phyloP scores from a whole-genome alignment of 1,140 invertebrate genomes.

The Lepidotrigona ventralis region DNA sequence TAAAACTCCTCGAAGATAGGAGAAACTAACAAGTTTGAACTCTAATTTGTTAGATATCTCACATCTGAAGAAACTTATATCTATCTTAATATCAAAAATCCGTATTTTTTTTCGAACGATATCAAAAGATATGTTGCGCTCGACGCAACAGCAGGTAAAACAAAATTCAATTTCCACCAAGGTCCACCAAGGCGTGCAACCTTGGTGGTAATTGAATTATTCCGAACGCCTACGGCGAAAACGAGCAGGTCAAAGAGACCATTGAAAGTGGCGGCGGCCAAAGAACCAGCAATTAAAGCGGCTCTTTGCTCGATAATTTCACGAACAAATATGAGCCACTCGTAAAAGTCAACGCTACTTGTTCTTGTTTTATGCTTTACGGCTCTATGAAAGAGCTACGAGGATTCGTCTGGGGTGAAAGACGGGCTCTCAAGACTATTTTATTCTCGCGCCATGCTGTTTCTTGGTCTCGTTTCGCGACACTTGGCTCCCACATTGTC shows the following conservation, averaged over 20 bases:
- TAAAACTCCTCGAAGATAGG: too few relatives aligned
- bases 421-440: background rate
- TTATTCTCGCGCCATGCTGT: background rate
- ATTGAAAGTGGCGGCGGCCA: constrained; percentile 3
- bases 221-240: background rate
- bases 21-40: too few relatives aligned
- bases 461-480: background rate
- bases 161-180: background rate
- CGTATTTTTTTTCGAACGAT: too few relatives aligned
- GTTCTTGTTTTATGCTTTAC: constrained; percentile 66
- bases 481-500: background rate
- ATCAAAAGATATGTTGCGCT: too few relatives aligned
- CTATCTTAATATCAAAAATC: too few relatives aligned
- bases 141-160: background rate
- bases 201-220: constrained; percentile 19
- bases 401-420: constrained; percentile 9
- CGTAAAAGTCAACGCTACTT: constrained; percentile 61
- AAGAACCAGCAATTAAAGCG: constrained; percentile 45
- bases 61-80: too few relatives aligned
- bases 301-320: constrained; percentile 57
- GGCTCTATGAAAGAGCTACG: constrained; percentile 52
- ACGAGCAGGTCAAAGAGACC: constrained; percentile 15
- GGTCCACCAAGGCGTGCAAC: background rate
- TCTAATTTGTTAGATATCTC: too few relatives aligned
- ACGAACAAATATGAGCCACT: constrained; percentile 57